Conservation (phyloP, 2,797 vertebrate genomes). For the Huso huso region DNA sequence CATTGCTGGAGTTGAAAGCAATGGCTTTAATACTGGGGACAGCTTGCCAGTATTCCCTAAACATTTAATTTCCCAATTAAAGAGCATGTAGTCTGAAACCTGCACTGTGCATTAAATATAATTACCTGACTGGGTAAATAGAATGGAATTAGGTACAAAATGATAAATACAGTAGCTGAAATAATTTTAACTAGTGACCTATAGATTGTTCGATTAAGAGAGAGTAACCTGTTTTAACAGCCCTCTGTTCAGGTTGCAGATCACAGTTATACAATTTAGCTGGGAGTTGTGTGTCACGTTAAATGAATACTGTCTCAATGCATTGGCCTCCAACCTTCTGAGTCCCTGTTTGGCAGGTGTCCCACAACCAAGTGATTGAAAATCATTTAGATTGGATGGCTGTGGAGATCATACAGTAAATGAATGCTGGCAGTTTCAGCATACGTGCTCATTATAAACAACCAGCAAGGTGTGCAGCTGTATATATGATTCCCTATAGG, state of each 20-base stretch:
- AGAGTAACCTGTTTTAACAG: constrained; percentile 15
- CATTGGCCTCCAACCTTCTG: constrained; percentile 18
- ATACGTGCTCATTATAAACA: too few species aligned
- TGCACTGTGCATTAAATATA: not conserved
- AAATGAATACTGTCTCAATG: constrained; percentile 45
- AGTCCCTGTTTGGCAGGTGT: constrained; percentile 33
- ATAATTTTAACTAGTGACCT: not conserved
- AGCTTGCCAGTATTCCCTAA: constrained; percentile 20
- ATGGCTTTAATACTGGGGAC: constrained; percentile 30
- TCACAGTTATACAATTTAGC: constrained; percentile 40
- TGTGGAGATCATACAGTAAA: not conserved
- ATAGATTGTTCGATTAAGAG: not conserved
- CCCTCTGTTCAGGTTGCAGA: constrained; percentile 12
- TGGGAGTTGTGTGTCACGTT: constrained; percentile 33
- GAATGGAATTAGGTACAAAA: not conserved
- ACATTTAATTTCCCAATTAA: constrained; percentile 25
- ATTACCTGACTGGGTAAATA: not conserved
- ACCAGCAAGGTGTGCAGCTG: too few species aligned
- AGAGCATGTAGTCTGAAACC: constrained; percentile 19
- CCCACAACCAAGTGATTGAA: constrained; percentile 47
- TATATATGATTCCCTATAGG: too few species aligned
- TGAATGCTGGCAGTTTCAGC: not conserved
- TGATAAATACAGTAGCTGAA: not conserved
- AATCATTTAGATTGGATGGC: constrained; percentile 28
- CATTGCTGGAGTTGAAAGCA: constrained; percentile 24